These are phyloP conservation scores for Lasioglossum calceatum DNA, from an alignment of 2,888 invertebrate species.

Conservation along the genomic window DNA sequence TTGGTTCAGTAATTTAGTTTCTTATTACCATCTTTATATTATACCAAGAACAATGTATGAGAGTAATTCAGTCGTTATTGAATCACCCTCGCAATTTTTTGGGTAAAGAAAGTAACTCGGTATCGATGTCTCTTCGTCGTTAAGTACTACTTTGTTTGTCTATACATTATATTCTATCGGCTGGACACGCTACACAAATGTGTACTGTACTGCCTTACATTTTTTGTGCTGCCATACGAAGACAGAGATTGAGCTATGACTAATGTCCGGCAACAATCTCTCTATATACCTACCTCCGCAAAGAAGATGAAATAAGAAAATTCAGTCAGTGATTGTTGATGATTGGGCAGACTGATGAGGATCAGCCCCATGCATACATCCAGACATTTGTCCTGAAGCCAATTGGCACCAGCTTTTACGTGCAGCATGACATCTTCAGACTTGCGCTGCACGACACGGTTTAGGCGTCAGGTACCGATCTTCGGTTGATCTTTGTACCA, in stretches of 20 bases:
- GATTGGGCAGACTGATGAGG: slow-evolving; percentile 95
- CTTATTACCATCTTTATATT: slow-evolving; percentile 11
- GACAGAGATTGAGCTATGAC: slow-evolving; percentile 74
- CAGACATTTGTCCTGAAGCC: slow-evolving; percentile 98
- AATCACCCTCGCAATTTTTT: background rate
- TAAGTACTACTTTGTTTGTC: slow-evolving; percentile 25
- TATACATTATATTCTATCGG: slow-evolving; percentile 57
- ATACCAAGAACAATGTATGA: background rate
- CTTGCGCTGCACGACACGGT: slow-evolving; percentile 94
- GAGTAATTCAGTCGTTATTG: background rate
- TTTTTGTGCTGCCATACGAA: slow-evolving; percentile 75
- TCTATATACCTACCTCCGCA: slow-evolving; percentile 74
- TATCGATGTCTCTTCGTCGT: slow-evolving; percentile 7
- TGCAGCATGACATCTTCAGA: slow-evolving; percentile 98
- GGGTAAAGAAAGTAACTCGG: slow-evolving; percentile 12
- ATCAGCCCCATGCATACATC: slow-evolving; percentile 96
- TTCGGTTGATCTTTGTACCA: slow-evolving; percentile 76
- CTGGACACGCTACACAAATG: slow-evolving; percentile 62
- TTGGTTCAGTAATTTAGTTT: slow-evolving; percentile 72
- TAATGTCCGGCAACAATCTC: slow-evolving; percentile 77
- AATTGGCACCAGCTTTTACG: slow-evolving; percentile 94
- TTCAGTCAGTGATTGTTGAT: slow-evolving; percentile 82
- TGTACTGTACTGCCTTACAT: slow-evolving; percentile 72
- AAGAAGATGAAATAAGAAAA: slow-evolving; percentile 76
- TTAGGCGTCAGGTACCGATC: slow-evolving; percentile 84